phyloP scores from a whole-genome alignment of 2,113 vertebrate genomes.

The Edolisoma coerulescens region DNA sequence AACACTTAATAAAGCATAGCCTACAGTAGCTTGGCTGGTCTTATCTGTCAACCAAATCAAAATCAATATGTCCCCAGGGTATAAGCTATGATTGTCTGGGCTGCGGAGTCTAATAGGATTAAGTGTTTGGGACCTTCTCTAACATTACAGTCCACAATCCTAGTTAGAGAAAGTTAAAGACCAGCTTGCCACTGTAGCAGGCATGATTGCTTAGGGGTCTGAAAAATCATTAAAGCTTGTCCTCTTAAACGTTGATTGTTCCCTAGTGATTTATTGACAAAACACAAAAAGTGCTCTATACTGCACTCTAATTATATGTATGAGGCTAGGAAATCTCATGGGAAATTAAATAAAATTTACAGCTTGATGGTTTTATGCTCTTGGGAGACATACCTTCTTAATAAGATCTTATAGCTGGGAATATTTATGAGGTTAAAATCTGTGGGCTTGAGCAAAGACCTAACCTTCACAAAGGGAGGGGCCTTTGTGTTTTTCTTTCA shows the following conservation, averaged over 20 bases:
- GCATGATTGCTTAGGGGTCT: constrained; percentile 85
- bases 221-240: constrained; percentile 93
- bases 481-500: constrained; percentile 49
- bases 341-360: constrained; percentile 99
- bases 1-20: constrained; percentile 77
- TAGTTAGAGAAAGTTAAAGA: constrained; percentile 94
- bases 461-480: constrained; percentile 70
- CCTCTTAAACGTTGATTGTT: constrained; percentile 94
- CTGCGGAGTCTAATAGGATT: constrained; percentile 75
- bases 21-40: constrained; percentile 66
- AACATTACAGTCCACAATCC: constrained; percentile 77
- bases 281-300: constrained; percentile 91
- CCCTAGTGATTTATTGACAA: constrained; percentile 96
- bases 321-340: constrained; percentile 89
- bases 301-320: constrained; percentile 98
- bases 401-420: constrained; percentile 94
- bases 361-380: constrained; percentile 92
- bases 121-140: constrained; percentile 76
- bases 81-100: constrained; percentile 73
- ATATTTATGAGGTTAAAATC: constrained; percentile 91
- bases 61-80: constrained; percentile 73
- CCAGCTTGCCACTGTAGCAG: constrained; percentile 81
- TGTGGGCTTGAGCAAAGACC: constrained; percentile 74
- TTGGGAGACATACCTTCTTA: constrained; percentile 95
- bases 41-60: constrained; percentile 72